These are phyloP conservation scores for Biston stratarius DNA, from an alignment of 2,888 invertebrate genomes.

Conservation along the genomic window DNA sequence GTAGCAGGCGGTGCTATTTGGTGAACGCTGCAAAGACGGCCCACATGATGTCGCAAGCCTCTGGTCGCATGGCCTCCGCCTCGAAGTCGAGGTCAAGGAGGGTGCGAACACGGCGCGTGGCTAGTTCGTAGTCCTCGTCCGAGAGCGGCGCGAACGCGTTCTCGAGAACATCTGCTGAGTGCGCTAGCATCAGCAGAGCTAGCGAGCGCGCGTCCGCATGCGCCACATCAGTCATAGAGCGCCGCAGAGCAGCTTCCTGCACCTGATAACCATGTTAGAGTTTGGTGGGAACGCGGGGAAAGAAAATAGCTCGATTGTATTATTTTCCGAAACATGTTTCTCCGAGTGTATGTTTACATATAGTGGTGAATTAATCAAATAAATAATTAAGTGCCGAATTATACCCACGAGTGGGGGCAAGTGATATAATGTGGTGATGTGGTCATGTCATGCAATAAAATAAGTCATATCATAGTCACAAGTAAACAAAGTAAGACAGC, in stretches of 20 bases:
- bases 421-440: no score
- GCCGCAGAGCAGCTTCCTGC: slow-evolving; percentile 97
- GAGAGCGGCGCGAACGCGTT: slow-evolving; percentile 99
- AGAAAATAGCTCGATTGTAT: no score
- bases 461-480: no score
- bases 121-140: slow-evolving; percentile 99
- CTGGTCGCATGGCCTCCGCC: slow-evolving; percentile 96
- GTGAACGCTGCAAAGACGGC: slow-evolving; percentile 99
- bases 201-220: slow-evolving; percentile 98
- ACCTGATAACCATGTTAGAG: slow-evolving; percentile 86
- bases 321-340: no score
- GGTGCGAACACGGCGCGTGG: slow-evolving; percentile 98
- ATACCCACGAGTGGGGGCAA: no score
- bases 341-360: no score
- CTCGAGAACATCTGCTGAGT: slow-evolving; percentile 99
- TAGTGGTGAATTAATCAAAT: no score
- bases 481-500: no score
- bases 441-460: no score
- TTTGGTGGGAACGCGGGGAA: neutral
- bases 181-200: slow-evolving; percentile 97
- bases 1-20: slow-evolving; percentile 89
- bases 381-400: no score
- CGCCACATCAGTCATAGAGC: slow-evolving; percentile 99
- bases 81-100: slow-evolving; percentile 99
- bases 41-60: slow-evolving; percentile 98